Percentiles rank a stretch among this genome's conserved stretches.
phyloP scores from a whole-genome alignment of 2,113 vertebrate genomes.

The Smithornis capensis region DNA sequence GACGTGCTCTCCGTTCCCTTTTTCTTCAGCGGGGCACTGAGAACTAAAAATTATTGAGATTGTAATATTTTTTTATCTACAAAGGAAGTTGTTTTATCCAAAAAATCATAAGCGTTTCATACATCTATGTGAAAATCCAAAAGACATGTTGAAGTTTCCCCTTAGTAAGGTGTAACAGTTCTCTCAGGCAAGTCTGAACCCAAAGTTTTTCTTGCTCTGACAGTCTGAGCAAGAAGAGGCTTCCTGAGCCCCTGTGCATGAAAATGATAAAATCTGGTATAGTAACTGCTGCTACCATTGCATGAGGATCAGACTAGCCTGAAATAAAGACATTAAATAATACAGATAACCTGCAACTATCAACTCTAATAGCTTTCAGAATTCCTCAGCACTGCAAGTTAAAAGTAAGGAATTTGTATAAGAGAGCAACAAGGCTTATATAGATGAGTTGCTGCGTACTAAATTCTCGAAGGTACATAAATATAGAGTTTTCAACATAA shows the following conservation, averaged over 20 bases:
- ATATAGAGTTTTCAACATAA: background rate
- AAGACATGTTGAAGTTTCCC: background rate
- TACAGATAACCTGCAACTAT: background rate
- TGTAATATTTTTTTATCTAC: background rate
- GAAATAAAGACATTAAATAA: background rate
- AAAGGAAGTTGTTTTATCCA: background rate
- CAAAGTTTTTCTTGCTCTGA: background rate
- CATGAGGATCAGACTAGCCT: background rate
- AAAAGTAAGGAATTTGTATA: background rate
- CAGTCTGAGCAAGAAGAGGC: background rate
- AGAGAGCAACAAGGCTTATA: fast-evolving
- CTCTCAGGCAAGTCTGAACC: background rate
- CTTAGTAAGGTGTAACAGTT: background rate
- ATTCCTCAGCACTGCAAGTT: background rate
- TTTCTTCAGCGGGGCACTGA: background rate
- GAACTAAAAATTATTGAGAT: background rate
- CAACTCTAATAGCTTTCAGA: background rate
- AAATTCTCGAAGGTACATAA: background rate
- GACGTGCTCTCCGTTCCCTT: background rate
- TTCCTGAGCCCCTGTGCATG: background rate
- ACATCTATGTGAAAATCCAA: background rate
- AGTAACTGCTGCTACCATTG: background rate
- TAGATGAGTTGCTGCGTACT: background rate
- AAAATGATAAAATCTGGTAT: background rate
- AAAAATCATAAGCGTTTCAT: background rate